Evolutionary conservation across 2,888 invertebrate species (phyloP), one percentile per base, ranked within the genome.

Genomic region (Fragum sueziense): DNA sequence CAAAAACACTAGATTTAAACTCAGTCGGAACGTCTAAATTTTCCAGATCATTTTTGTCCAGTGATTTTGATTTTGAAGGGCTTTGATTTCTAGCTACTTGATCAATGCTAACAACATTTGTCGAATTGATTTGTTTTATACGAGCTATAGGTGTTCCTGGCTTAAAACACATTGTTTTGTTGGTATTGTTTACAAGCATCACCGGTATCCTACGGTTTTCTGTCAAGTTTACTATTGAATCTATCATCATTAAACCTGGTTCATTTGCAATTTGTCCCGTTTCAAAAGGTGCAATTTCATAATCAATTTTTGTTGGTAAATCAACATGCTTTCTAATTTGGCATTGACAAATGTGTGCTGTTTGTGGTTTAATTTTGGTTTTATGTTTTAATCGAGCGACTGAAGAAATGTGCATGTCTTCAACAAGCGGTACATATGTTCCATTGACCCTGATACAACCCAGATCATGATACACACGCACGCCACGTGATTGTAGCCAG

Each of bases 391-490:
- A 9, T 22, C 57, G 11, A n/a, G 25, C 25, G 9, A 57, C n/a
- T 7, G 57, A 57, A 17, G 57, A 9, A 7, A 57, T 22, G 25
- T 57, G 57, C 25, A 57, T 57, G n/a, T 57, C 57, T 17, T 57
- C 57, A 7, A 57, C 57, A 9, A 57, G 57, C 9, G 57, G 57
- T 9, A 57, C 22, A n/a, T 57, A 57, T 22, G 57, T 57, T 22
- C n/a, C 57, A 57, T 57, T 11, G 9, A 57, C 47, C 70, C 68
- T 9, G 2, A 76, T 57, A 25, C 72, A 67, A 0, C 62, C 52
- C 9, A 72, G 27, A 54, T 73, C 76, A 65, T 67, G 75, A 27
- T 80, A 80, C 33, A 76, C 25, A 2, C 76, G 54, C 1, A 76
- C 80, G 22, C 76, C 20, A 76, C 65, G n/a, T 70, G 27, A 20